Evolutionary conservation across 2,888 invertebrate genomes (phyloP).

Genomic region (Tiphia femorata): DNA sequence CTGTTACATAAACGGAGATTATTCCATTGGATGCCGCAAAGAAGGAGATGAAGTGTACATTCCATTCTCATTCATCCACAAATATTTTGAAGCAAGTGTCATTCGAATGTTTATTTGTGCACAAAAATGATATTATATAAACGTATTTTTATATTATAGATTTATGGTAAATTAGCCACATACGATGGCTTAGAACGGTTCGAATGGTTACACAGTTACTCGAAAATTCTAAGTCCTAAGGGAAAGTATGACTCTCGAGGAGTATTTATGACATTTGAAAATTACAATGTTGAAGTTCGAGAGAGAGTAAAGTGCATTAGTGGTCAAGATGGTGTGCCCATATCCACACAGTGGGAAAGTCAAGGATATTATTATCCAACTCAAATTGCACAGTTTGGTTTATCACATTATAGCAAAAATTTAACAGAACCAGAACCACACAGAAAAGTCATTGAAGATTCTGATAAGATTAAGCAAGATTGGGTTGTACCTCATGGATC

Average conservation of each 20-base stretch:
- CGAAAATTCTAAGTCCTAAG: conserved; percentile 90
- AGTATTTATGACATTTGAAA: conserved; percentile 96
- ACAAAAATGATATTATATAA: background rate
- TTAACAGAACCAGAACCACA: conserved; percentile 87
- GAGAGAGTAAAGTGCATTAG: conserved; percentile 97
- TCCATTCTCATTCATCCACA: conserved; percentile 92
- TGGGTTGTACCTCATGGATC: conserved; percentile 84
- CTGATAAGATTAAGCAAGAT: conserved; percentile 75
- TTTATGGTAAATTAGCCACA: conserved; percentile 86
- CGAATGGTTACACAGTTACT: conserved; percentile 95
- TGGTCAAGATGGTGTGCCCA: conserved; percentile 92
- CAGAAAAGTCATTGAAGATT: conserved; percentile 81
- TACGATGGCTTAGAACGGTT: conserved; percentile 84
- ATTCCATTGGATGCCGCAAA: conserved; percentile 82
- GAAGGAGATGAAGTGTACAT: conserved; percentile 90
- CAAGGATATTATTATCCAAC: conserved; percentile 98
- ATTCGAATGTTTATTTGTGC: background rate
- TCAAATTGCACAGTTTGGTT: conserved; percentile 97
- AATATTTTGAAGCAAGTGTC: conserved; percentile 87
- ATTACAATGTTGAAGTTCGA: conserved; percentile 96
- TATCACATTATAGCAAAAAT: conserved; percentile 97
- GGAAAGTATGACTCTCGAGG: conserved; percentile 91
- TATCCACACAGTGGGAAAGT: conserved; percentile 97
- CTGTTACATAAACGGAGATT: conserved; percentile 91
- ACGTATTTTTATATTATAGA: conserved; percentile 67